Percentiles rank a stretch among this genome's conserved stretches.
phyloP scores from a whole-genome alignment of 2,888 invertebrate genomes.

The Corbicula japonica region DNA sequence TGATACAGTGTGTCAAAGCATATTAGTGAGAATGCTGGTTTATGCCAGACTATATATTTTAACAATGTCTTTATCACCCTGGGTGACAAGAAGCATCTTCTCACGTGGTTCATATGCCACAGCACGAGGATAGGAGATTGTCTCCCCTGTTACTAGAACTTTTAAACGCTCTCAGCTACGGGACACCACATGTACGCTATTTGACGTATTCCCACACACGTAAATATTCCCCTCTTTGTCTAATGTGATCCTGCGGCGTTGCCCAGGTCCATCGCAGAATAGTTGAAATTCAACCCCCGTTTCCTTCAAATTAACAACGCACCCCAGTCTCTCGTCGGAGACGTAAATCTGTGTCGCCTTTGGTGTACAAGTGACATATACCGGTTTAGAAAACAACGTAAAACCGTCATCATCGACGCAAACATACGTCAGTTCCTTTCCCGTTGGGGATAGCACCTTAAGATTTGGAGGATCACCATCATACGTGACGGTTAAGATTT shows the following conservation, averaged over 20 bases:
- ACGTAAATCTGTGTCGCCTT: slow-evolving; percentile 65
- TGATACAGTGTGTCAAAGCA: no score
- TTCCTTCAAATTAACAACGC: slow-evolving; percentile 65
- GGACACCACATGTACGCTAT: slow-evolving; percentile 68
- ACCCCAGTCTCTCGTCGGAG: slow-evolving; percentile 68
- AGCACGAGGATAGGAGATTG: slow-evolving; percentile 70
- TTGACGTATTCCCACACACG: slow-evolving; percentile 67
- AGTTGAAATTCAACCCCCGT: slow-evolving; percentile 66
- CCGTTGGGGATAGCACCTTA: slow-evolving; percentile 62
- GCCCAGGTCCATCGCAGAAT: slow-evolving; percentile 67
- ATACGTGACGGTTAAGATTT: slow-evolving; percentile 68
- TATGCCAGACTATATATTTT: slow-evolving; percentile 64
- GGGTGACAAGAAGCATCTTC: slow-evolving; percentile 69
- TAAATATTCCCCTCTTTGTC: slow-evolving; percentile 69
- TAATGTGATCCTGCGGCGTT: slow-evolving; percentile 64
- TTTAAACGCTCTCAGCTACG: slow-evolving; percentile 64
- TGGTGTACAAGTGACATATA: slow-evolving; percentile 66
- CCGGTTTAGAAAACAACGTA: slow-evolving; percentile 70
- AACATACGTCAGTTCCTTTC: slow-evolving; percentile 68
- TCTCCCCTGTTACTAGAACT: slow-evolving; percentile 65
- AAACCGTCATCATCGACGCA: slow-evolving; percentile 70
- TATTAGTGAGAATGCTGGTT: no score
- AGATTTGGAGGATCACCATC: slow-evolving; percentile 72
- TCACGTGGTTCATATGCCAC: slow-evolving; percentile 67
- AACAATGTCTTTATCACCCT: slow-evolving; percentile 68